A percentile compares a stretch with the other conserved stretches of the same genome.
These are phyloP conservation scores for Coracias cyanogaster DNA, from an alignment of 2,797 vertebrate genomes.

Conservation along the genomic window DNA sequence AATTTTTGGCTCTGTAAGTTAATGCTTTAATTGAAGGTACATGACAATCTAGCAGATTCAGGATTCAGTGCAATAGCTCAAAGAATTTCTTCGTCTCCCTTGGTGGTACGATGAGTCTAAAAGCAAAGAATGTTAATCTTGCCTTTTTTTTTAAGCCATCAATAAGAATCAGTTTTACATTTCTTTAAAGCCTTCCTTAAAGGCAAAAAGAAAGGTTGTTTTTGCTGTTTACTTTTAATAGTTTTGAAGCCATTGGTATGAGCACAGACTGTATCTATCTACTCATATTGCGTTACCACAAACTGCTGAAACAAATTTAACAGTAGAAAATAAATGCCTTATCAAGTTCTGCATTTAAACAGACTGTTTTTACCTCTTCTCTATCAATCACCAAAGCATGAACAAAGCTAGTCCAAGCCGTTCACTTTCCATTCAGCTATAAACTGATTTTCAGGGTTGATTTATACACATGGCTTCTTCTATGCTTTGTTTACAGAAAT, in stretches of 20 bases:
- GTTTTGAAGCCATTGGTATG: background rate
- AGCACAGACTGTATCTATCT: background rate
- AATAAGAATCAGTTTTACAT: background rate
- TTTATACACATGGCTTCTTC: background rate
- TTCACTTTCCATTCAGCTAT: background rate
- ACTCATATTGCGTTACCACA: background rate
- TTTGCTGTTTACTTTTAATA: background rate
- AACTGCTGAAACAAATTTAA: background rate
- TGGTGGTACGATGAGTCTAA: background rate
- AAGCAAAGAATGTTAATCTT: background rate
- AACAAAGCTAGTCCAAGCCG: background rate
- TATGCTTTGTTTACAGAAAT: conserved; percentile 23
- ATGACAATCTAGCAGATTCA: background rate
- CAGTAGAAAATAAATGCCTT: background rate
- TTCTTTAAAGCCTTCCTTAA: background rate
- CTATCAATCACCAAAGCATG: background rate
- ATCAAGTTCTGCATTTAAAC: background rate
- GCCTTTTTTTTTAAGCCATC: background rate
- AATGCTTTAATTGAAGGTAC: background rate
- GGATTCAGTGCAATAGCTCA: background rate
- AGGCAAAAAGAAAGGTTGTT: background rate
- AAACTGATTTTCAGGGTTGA: conserved; percentile 16
- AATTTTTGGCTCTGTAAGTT: background rate
- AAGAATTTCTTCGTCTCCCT: background rate
- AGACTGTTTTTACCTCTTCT: background rate